Evolutionary conservation across 64 coral and sea anemone species (phyloP).

Genomic region (Hydrozoanthus tunicans): DNA sequence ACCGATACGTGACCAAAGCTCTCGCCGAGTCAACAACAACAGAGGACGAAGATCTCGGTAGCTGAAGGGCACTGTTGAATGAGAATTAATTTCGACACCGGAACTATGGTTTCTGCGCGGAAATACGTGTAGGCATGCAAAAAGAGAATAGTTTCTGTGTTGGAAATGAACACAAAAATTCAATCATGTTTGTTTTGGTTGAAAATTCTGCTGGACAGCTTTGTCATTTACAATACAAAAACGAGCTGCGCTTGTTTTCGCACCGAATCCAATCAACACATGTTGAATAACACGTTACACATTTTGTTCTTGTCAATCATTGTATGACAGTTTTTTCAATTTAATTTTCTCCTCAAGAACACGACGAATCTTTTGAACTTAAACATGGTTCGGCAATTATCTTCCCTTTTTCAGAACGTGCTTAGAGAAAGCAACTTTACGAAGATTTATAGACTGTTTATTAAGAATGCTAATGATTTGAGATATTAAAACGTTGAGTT

Average conservation of each 20-base stretch:
- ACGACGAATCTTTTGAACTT: too few species aligned
- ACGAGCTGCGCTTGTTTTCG: background rate
- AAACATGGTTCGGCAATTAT: too few species aligned
- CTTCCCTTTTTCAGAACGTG: too few species aligned
- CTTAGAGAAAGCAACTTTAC: too few species aligned
- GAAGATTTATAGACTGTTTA: too few species aligned
- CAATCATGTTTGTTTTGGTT: background rate
- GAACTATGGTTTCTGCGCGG: conserved; percentile 30
- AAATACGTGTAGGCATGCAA: conserved; percentile 42
- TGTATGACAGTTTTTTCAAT: conserved; percentile 88
- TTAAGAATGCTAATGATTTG: too few species aligned
- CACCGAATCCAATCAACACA: conserved; percentile 45
- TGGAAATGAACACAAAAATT: conserved; percentile 25
- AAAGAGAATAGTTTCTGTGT: background rate
- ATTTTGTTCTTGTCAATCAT: conserved; percentile 73
- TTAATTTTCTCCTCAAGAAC: conserved; percentile 56
- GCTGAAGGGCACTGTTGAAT: conserved; percentile 32
- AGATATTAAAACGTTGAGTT: too few species aligned
- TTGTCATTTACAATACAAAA: conserved; percentile 1
- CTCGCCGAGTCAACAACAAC: background rate
- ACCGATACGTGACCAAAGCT: conserved; percentile 10
- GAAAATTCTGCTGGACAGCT: background rate
- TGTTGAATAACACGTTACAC: conserved; percentile 61
- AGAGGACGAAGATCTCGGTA: background rate
- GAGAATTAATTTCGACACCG: conserved; percentile 37